phyloP scores from a whole-genome alignment of 2,113 vertebrate genomes.

The Saguinus imperator region DNA sequence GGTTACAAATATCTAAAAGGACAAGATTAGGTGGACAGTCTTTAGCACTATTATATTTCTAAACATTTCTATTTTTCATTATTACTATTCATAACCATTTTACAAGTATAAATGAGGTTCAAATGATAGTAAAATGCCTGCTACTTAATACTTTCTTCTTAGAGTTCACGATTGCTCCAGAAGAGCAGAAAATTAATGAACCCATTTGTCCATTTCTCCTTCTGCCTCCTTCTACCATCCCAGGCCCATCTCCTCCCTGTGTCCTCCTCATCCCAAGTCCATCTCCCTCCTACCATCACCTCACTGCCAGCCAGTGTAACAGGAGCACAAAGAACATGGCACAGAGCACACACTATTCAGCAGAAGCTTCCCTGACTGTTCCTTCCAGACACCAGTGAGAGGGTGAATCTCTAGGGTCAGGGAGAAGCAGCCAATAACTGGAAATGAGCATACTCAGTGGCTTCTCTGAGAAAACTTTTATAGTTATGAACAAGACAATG shows the following conservation, averaged over 20 bases:
- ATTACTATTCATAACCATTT: not conserved
- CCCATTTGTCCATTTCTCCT: fast-evolving
- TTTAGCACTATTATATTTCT: not conserved
- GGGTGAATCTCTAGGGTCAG: not conserved
- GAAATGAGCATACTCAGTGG: not conserved
- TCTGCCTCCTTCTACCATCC: not conserved
- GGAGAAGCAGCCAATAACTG: constrained; percentile 20
- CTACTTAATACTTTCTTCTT: not conserved
- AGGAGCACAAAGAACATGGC: too few relatives aligned
- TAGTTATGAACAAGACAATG: constrained; percentile 48
- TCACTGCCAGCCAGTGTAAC: fast-evolving
- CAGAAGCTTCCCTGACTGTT: fast-evolving
- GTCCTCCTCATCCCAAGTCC: not conserved
- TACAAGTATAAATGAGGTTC: not conserved
- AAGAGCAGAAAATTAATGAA: not conserved
- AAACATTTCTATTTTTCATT: not conserved
- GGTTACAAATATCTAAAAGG: not conserved
- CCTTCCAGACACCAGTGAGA: not conserved
- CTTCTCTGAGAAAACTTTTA: constrained; percentile 42
- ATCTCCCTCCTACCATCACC: too few relatives aligned
- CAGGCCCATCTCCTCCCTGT: fast-evolving
- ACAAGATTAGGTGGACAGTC: not conserved
- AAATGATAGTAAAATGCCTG: not conserved
- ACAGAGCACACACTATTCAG: too few relatives aligned
- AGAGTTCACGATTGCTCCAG: not conserved